phyloP scores from a whole-genome alignment of 2,888 invertebrate species.

The Corythucha ciliata region DNA sequence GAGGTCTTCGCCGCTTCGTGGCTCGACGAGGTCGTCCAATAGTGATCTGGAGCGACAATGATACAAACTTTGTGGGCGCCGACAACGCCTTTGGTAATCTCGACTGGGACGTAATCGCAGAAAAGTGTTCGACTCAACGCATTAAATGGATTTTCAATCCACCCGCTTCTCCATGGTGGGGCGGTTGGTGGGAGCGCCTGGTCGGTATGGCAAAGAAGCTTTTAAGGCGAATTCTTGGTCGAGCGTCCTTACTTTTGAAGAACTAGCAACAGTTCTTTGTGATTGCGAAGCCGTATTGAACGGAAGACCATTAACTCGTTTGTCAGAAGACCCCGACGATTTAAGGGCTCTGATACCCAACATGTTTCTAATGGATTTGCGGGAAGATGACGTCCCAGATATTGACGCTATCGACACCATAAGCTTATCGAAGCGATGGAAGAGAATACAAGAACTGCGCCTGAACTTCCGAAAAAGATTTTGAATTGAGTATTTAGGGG shows the following conservation, averaged over 20 bases:
- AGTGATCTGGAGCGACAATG: conserved; percentile 40
- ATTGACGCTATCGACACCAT: not conserved
- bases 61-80: conserved; percentile 40
- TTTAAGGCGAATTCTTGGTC: conserved; percentile 16
- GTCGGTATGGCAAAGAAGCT: conserved; percentile 21
- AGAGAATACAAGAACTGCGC: too few species aligned
- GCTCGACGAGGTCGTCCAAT: conserved; percentile 12
- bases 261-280: conserved; percentile 21
- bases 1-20: too few species aligned
- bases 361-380: not conserved
- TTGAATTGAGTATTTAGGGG: too few species aligned
- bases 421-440: not conserved
- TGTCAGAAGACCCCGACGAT: not conserved
- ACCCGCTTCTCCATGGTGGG: conserved; percentile 41
- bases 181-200: conserved; percentile 40
- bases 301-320: not conserved
- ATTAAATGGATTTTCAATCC: conserved; percentile 36
- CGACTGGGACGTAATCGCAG: conserved; percentile 42
- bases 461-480: too few species aligned
- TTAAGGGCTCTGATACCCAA: not conserved
- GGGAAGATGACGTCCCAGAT: not conserved
- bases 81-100: conserved; percentile 45
- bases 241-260: conserved; percentile 17
- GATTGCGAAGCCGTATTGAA: conserved; percentile 18
- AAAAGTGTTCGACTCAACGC: conserved; percentile 26